phyloP scores from a whole-genome alignment of 2,888 invertebrate genomes.

The Apoderus coryli region DNA sequence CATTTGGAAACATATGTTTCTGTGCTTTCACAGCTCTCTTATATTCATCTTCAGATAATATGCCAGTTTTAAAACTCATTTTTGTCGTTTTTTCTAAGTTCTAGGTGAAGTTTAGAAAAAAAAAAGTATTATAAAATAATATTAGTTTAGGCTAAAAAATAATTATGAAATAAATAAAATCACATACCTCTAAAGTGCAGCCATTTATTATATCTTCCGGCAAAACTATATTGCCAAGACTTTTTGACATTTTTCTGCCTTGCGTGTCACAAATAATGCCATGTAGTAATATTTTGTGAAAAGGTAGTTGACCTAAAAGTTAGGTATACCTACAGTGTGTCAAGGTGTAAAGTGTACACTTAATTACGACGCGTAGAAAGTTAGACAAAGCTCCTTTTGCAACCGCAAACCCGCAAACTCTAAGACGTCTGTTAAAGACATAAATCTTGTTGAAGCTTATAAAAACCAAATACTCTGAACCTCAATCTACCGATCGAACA shows the following conservation, averaged over 20 bases:
- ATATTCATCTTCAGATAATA: conserved; percentile 28
- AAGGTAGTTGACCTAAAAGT: conserved; percentile 69
- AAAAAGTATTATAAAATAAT: background rate
- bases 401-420: too few species aligned
- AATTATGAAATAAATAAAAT: conserved; percentile 2
- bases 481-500: too few species aligned
- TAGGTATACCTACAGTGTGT: too few species aligned
- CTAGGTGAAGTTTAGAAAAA: conserved; percentile 17
- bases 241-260: conserved; percentile 98
- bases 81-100: conserved; percentile 23
- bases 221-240: conserved; percentile 94
- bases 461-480: too few species aligned
- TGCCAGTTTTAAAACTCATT: conserved; percentile 22
- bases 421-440: too few species aligned
- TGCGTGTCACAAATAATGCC: conserved; percentile 96
- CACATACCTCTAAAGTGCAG: conserved; percentile 62
- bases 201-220: conserved; percentile 92
- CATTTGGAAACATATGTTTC: conserved; percentile 46
- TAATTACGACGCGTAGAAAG: too few species aligned
- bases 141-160: too few species aligned
- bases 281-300: conserved; percentile 86
- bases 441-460: too few species aligned
- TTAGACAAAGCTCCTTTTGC: too few species aligned
- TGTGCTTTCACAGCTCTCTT: conserved; percentile 34
- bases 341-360: too few species aligned